A percentile compares a stretch with the other conserved stretches of the same genome.
Evolutionary conservation across 2,797 vertebrate genomes (phyloP).

Genomic region (Gallinago solitaria): DNA sequence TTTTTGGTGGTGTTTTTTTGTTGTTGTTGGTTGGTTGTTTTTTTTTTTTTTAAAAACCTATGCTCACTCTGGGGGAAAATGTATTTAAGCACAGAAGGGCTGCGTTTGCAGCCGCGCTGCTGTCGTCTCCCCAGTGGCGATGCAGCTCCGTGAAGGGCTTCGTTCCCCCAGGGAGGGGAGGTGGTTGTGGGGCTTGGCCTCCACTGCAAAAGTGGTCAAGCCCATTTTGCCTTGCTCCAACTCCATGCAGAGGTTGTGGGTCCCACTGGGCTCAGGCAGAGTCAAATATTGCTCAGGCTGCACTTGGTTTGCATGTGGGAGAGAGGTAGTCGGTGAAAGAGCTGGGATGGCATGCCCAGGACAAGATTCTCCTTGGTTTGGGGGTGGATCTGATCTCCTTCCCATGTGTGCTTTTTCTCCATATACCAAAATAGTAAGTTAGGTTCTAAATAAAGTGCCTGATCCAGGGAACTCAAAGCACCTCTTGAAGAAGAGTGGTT

Average conservation of each 20-base stretch:
- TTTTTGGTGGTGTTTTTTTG: neutral
- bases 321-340: neutral
- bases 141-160: neutral
- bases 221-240: rapidly evolving
- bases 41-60: neutral
- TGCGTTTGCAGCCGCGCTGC: rapidly evolving
- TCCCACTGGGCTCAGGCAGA: neutral
- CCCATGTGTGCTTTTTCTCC: neutral
- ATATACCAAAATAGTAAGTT: neutral
- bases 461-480: neutral
- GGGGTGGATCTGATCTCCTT: neutral
- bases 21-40: too few species aligned
- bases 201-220: neutral
- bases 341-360: neutral
- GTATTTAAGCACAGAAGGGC: conserved; percentile 14
- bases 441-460: neutral
- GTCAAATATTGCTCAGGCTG: neutral
- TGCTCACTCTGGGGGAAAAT: conserved; percentile 24
- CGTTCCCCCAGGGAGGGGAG: neutral
- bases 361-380: neutral
- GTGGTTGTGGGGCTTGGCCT: neutral
- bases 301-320: rapidly evolving
- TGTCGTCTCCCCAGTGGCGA: neutral
- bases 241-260: rapidly evolving
- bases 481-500: neutral